Evolutionary conservation across 2,113 vertebrate species (phyloP).

Genomic region (Guaruba guarouba): DNA sequence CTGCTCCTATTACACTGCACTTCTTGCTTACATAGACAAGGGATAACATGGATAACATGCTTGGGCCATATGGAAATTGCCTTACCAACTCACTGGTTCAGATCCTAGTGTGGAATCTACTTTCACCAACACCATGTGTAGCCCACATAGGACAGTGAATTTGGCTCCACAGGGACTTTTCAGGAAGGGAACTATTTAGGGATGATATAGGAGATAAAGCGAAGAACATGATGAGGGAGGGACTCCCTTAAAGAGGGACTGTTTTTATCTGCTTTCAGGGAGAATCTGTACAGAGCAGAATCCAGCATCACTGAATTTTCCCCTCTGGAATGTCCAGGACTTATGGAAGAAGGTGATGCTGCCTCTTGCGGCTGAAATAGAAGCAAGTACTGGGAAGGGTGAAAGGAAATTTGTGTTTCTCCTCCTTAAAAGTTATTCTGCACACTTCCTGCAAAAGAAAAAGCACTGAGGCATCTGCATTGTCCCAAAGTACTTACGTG

Average conservation of each 20-base stretch:
- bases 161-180: neutral
- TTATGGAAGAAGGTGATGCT: neutral
- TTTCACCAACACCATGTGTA: neutral
- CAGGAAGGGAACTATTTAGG: neutral
- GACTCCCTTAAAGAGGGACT: neutral
- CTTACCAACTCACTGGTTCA: neutral
- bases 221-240: neutral
- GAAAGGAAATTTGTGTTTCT: neutral
- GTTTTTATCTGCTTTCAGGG: neutral
- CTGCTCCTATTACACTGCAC: neutral
- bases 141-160: neutral
- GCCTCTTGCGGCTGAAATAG: neutral
- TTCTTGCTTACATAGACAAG: neutral
- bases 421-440: neutral
- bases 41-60: neutral
- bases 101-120: neutral
- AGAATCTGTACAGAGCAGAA: neutral
- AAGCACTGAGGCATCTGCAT: neutral
- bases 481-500: constrained; percentile 82
- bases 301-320: neutral
- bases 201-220: neutral
- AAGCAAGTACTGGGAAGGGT: neutral
- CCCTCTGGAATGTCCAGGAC: neutral
- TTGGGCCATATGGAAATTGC: neutral
- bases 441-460: neutral